phyloP scores from a whole-genome alignment of 2,797 vertebrate genomes.

The Arremon brunneinucha region DNA sequence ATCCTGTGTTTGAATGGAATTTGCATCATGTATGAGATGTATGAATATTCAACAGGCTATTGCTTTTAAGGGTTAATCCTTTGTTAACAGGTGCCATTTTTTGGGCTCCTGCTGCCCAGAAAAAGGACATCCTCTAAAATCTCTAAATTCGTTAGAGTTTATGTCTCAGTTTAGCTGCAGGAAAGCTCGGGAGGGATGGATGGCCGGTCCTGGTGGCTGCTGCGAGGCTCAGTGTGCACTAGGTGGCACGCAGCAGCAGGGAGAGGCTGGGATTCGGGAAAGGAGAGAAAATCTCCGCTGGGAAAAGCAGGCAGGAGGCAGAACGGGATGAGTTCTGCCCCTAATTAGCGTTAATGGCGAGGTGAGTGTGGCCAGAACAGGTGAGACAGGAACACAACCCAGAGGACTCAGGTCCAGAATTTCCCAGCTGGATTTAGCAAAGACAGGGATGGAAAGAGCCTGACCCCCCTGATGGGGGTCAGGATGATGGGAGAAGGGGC shows the following conservation, averaged over 20 bases:
- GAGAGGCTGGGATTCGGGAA: not conserved
- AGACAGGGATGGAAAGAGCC: not conserved
- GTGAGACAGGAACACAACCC: fast-evolving
- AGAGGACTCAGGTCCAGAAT: fast-evolving
- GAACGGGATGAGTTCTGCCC: not conserved
- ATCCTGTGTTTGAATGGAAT: no score
- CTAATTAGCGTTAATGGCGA: fast-evolving
- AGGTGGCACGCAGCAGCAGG: conserved; percentile 7
- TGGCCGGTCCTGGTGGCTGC: fast-evolving
- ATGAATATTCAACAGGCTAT: no score
- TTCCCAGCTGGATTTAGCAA: not conserved
- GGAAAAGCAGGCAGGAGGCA: not conserved
- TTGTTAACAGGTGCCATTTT: no score
- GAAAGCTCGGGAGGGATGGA: not conserved
- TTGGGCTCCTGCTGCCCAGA: no score
- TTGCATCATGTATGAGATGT: no score
- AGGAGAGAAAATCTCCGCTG: not conserved
- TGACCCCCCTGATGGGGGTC: not conserved
- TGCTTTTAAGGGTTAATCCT: no score
- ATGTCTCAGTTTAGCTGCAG: not conserved
- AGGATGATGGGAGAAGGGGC: not conserved
- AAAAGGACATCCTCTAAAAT: no score
- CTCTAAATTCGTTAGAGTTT: no score
- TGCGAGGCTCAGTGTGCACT: not conserved
- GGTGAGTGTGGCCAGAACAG: not conserved